Evolutionary conservation across 1,140 invertebrate species (phyloP).

Genomic region (Philotrypesis tridentata): DNA sequence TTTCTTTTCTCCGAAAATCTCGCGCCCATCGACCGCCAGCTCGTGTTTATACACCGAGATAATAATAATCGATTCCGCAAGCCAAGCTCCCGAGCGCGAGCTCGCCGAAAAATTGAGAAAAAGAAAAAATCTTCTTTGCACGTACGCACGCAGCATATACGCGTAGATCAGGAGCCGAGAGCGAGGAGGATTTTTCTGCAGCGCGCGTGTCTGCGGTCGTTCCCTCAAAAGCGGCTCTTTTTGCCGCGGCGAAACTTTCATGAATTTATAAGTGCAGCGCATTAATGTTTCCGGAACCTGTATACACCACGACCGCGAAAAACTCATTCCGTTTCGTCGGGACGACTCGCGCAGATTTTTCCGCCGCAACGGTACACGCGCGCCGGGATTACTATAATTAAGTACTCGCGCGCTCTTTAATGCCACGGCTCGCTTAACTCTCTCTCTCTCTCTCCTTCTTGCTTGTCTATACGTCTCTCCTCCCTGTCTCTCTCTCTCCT

Average conservation of each 20-base stretch:
- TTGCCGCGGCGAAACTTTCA: constrained; percentile 6
- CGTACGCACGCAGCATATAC: no score
- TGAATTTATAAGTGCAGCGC: constrained; percentile 26
- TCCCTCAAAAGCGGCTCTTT: neutral
- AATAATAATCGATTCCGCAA: neutral
- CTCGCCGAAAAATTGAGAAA: neutral
- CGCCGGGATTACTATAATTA: constrained; percentile 43
- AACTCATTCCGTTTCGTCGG: neutral
- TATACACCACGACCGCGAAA: neutral
- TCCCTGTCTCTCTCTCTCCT: neutral
- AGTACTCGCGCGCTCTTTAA: constrained; percentile 22
- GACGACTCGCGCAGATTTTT: constrained; percentile 27
- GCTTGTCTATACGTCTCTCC: no score
- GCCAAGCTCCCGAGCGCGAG: no score
- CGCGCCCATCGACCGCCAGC: no score
- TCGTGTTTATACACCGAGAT: neutral
- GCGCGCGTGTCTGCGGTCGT: no score
- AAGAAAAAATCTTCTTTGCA: neutral
- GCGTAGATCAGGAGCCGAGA: no score
- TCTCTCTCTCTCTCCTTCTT: neutral
- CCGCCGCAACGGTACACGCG: neutral
- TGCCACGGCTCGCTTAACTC: neutral
- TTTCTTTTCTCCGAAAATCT: neutral
- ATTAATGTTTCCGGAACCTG: constrained; percentile 24
- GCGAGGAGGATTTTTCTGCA: no score